Evolutionary conservation across 1,140 invertebrate genomes (phyloP).

Genomic region (Leucophenga varia): DNA sequence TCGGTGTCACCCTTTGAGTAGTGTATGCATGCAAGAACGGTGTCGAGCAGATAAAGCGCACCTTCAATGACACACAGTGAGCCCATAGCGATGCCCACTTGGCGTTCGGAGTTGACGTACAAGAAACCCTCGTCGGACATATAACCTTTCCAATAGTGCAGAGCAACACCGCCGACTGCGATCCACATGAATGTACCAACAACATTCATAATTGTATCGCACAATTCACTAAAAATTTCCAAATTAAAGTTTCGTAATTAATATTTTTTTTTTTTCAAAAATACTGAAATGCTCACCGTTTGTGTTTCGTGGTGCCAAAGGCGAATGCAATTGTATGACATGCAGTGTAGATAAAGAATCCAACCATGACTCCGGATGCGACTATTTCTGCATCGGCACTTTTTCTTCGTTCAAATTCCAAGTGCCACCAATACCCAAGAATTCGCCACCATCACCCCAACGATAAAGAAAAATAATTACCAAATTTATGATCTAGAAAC

Average conservation of each 20-base stretch:
- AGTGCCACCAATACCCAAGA: slow-evolving; percentile 80
- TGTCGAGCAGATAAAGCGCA: slow-evolving; percentile 74
- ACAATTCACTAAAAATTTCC: slow-evolving; percentile 63
- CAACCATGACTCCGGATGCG: slow-evolving; percentile 80
- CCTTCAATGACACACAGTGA: slow-evolving; percentile 75
- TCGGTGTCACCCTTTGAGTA: slow-evolving; percentile 66
- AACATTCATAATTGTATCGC: slow-evolving; percentile 84
- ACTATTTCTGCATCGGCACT: slow-evolving; percentile 82
- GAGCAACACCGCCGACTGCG: slow-evolving; percentile 76
- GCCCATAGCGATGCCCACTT: slow-evolving; percentile 77
- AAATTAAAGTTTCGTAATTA: slow-evolving; percentile 9
- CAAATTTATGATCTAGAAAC: slow-evolving; percentile 69
- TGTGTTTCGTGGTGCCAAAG: slow-evolving; percentile 74
- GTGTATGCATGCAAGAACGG: slow-evolving; percentile 72
- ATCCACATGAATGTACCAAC: slow-evolving; percentile 80
- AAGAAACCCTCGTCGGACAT: slow-evolving; percentile 72
- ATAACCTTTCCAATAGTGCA: slow-evolving; percentile 86
- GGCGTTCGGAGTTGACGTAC: slow-evolving; percentile 66
- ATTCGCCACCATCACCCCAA: slow-evolving; percentile 76
- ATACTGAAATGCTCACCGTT: slow-evolving; percentile 60
- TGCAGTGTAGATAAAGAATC: slow-evolving; percentile 77
- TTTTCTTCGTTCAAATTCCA: slow-evolving; percentile 86
- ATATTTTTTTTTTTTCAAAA: not conserved
- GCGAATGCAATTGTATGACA: slow-evolving; percentile 71
- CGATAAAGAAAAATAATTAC: slow-evolving; percentile 79